Evolutionary conservation across 2,113 vertebrate genomes (phyloP).

Genomic region (Percina caprodes): DNA sequence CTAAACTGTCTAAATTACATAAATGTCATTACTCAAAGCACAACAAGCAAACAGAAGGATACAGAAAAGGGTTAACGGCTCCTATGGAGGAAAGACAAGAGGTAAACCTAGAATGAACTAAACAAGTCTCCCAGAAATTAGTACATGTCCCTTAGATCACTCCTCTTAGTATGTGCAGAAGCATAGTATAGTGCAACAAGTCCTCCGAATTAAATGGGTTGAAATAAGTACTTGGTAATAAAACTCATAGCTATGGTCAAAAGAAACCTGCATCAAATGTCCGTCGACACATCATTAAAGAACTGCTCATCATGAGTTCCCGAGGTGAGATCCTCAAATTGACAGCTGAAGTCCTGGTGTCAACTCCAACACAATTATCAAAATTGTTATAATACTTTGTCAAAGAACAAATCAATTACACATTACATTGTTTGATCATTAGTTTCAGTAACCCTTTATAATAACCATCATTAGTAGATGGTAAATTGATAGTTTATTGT

Average conservation of each 20-base stretch:
- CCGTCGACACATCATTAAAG: too few relatives aligned
- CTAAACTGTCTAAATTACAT: not conserved
- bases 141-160: slow-evolving; percentile 4
- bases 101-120: slow-evolving; percentile 7
- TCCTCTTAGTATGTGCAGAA: not conserved
- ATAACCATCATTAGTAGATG: too few relatives aligned
- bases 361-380: not conserved
- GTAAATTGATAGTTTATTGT: too few relatives aligned
- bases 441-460: not conserved
- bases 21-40: slow-evolving; percentile 36
- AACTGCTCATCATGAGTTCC: not conserved
- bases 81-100: not conserved
- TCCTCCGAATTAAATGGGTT: not conserved
- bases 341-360: not conserved
- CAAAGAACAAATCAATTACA: not conserved
- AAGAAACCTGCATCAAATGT: not conserved
- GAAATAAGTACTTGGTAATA: not conserved
- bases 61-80: slow-evolving; percentile 6
- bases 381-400: not conserved
- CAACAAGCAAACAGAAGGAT: not conserved
- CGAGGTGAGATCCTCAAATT: not conserved
- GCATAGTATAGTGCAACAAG: not conserved
- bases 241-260: not conserved
- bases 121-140: slow-evolving; percentile 4
- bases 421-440: not conserved